These are phyloP conservation scores for Drymodes brunneopygia DNA, from an alignment of 2,113 vertebrate species.

Conservation along the genomic window DNA sequence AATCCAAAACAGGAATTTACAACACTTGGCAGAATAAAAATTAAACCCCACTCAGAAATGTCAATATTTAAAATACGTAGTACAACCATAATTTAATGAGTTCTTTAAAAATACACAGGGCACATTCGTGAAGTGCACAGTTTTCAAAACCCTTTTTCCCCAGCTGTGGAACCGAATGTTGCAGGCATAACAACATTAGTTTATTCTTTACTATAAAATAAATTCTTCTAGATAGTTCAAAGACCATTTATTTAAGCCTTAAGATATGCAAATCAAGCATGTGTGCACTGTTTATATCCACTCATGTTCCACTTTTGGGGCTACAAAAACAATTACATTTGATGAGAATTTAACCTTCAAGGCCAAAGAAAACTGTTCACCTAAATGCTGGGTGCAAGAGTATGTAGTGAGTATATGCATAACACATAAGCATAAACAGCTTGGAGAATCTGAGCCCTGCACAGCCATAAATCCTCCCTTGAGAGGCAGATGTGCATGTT, in stretches of 20 bases:
- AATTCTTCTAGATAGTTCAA: not conserved
- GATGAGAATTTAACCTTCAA: not conserved
- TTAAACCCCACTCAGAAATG: slow-evolving; percentile 56
- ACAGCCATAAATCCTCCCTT: not conserved
- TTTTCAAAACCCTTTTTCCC: not conserved
- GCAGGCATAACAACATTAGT: not conserved
- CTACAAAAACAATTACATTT: not conserved
- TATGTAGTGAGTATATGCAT: not conserved
- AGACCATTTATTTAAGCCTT: not conserved
- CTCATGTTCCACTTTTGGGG: not conserved
- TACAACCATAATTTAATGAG: slow-evolving; percentile 29
- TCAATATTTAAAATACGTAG: slow-evolving; percentile 45
- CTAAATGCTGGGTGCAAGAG: not conserved
- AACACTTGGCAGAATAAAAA: slow-evolving; percentile 48
- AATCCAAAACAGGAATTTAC: slow-evolving; percentile 52
- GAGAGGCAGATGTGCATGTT: not conserved
- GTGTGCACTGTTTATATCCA: not conserved
- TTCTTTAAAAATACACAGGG: slow-evolving; percentile 2
- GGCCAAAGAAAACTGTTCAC: not conserved
- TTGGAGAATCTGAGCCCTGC: not conserved
- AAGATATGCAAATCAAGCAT: not conserved
- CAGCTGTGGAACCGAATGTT: not conserved
- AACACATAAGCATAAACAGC: not conserved
- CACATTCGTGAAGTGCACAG: not conserved
- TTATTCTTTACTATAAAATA: not conserved